Evolutionary conservation across 2,113 vertebrate species (phyloP), one percentile per base, ranked within the genome.

Genomic region (Perognathus longimembris): DNA sequence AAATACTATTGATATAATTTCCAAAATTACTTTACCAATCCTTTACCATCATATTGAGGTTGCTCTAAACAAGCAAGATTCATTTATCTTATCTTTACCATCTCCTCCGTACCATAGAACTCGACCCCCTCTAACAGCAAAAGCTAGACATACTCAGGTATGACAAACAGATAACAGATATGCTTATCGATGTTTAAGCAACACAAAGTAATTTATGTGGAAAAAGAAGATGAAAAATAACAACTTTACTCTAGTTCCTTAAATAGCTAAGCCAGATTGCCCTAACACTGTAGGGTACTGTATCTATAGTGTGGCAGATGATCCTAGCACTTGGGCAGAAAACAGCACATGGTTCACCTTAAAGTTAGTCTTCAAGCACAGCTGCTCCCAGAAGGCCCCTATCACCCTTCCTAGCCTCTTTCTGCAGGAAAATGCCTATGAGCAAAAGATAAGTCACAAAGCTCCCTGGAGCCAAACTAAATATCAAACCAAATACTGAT

Each of bases 191-290:
- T 28, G 14, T 59, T 71, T 70, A 76, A 93, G 14, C 22, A 75
- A 54, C 10, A 54, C 77, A 45, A 50, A 32, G 32, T 74, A 83
- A 82, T 78, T 85, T 36, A 42, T 24, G 70, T 63, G 20, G 67
- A 36, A 57, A 95, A 84, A 14, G 42, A 85, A 88, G 67, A 17
- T 50, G 59, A 70, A 63, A 63, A 77, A 82, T 80, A 40, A 90
- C 87, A 95, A 26, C 32, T 79, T 22, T 93, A 92, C 45, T 86
- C 64, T 78, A 45, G 85, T 42, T 5, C n/a, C 30, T 76, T 93
- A 42, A 79, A 70, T 20, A 89, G 63, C 36, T 87, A 45, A 34
- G 24, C 38, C 30, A 66, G 15, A 8, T 45, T 45, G 45, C 12
- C 45, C 12, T 45, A 71, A 57, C 10, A 17, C 3, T 1, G 78